phyloP scores from a whole-genome alignment of 1,140 invertebrate genomes.

The Drosophila orena region DNA sequence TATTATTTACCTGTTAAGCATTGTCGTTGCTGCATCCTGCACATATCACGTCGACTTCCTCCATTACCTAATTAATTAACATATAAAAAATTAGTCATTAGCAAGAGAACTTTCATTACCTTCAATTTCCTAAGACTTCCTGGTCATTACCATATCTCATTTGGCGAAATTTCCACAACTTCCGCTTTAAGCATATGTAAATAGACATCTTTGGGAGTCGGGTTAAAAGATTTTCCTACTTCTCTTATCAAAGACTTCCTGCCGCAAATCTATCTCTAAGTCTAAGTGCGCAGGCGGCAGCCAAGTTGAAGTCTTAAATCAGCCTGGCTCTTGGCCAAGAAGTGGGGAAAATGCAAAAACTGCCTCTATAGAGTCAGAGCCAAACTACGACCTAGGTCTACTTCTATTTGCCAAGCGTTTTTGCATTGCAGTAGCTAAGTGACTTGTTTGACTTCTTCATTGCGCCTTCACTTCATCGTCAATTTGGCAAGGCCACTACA shows the following conservation, averaged over 20 bases:
- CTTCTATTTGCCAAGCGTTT: conserved; percentile 26
- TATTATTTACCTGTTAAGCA: not conserved
- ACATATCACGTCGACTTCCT: no score
- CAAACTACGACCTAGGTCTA: conserved; percentile 13
- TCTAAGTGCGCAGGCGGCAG: conserved; percentile 37
- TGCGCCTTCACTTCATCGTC: conserved; percentile 46
- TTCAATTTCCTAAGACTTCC: not conserved
- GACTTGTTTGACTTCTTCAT: conserved; percentile 78
- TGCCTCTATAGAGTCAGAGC: conserved; percentile 11
- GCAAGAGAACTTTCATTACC: not conserved
- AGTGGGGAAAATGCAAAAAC: conserved; percentile 8
- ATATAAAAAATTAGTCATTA: no score
- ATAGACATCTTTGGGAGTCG: conserved; percentile 29
- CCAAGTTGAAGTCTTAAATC: conserved; percentile 65
- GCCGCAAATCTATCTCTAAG: conserved; percentile 61
- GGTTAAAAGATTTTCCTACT: conserved; percentile 4
- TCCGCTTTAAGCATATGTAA: conserved; percentile 24
- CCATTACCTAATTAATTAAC: no score
- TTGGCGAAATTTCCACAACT: conserved; percentile 15
- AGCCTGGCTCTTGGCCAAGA: conserved; percentile 65
- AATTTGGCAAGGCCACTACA: conserved; percentile 18
- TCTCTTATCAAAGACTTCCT: conserved; percentile 67
- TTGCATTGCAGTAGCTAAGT: conserved; percentile 70
- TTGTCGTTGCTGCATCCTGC: no score
- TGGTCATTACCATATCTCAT: conserved; percentile 8